phyloP scores from a whole-genome alignment of 2,113 vertebrate genomes.

The Synodontis membranacea region DNA sequence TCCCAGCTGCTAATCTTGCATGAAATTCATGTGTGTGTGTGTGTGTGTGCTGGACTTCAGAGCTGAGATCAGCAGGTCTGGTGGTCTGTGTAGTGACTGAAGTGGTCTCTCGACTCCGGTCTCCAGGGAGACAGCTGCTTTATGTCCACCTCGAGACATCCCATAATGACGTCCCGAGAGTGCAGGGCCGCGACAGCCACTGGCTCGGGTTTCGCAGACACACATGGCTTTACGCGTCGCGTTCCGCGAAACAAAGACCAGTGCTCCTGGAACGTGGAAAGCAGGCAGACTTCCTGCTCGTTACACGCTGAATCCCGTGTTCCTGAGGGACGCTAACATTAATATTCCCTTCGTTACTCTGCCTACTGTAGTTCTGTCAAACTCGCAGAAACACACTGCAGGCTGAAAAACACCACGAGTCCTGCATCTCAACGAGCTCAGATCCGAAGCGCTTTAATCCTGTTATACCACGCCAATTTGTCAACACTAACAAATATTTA shows the following conservation, averaged over 20 bases:
- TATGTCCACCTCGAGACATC: constrained; percentile 56
- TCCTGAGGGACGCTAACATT: not conserved
- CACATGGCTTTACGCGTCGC: not conserved
- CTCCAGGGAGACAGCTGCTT: constrained; percentile 59
- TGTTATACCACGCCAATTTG: not conserved
- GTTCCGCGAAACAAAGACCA: not conserved
- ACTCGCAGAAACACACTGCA: not conserved
- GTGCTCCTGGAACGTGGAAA: not conserved
- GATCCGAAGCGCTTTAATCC: not conserved
- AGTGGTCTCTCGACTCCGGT: constrained; percentile 53
- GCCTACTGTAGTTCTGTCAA: not conserved
- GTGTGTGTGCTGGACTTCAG: constrained; percentile 42
- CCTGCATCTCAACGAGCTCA: not conserved
- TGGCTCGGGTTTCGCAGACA: constrained; percentile 40
- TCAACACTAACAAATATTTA: too few relatives aligned
- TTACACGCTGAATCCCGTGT: not conserved
- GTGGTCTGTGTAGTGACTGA: constrained; percentile 65
- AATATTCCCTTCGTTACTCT: not conserved
- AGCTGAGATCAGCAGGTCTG: constrained; percentile 60
- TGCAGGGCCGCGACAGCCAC: constrained; percentile 13
- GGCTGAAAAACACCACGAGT: not conserved
- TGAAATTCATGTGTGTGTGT: not conserved
- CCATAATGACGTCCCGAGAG: constrained; percentile 71
- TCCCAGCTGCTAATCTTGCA: not conserved
- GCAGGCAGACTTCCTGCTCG: constrained; percentile 7